A percentile compares a stretch with the other conserved stretches of the same genome.
phyloP scores from a whole-genome alignment of 2,888 invertebrate genomes.

The Amitus sp. region DNA sequence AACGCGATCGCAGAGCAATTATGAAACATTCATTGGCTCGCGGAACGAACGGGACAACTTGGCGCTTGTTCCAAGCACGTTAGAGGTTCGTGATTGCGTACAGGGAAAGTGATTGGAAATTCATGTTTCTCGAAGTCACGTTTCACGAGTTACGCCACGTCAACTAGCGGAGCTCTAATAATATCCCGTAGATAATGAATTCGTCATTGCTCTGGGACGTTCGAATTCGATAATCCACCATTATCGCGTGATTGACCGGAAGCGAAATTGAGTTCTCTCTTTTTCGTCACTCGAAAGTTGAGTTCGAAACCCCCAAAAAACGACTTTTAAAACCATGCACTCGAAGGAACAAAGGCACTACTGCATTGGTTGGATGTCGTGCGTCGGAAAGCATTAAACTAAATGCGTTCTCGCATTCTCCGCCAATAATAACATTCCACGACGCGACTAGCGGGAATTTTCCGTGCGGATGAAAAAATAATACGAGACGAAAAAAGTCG shows the following conservation, averaged over 20 bases:
- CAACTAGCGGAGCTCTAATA: too few relatives aligned
- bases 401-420: neutral
- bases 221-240: too few relatives aligned
- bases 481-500: neutral
- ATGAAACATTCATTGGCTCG: slow-evolving; percentile 43
- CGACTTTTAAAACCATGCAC: too few relatives aligned
- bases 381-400: neutral
- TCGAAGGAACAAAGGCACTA: neutral
- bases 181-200: too few relatives aligned
- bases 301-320: too few relatives aligned
- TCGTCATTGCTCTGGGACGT: too few relatives aligned
- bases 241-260: too few relatives aligned
- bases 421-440: slow-evolving; percentile 5
- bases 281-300: too few relatives aligned
- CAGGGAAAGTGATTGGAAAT: slow-evolving; percentile 36
- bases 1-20: slow-evolving; percentile 35
- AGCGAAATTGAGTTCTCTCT: too few relatives aligned
- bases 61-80: slow-evolving; percentile 6
- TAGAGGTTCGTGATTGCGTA: slow-evolving; percentile 16
- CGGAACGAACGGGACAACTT: slow-evolving; percentile 6
- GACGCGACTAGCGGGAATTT: slow-evolving; percentile 2
- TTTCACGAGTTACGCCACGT: slow-evolving; percentile 27
- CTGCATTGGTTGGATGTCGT: neutral
- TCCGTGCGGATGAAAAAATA: neutral
- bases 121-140: slow-evolving; percentile 42